Base-by-base conservation (phyloP, 2,113 vertebrate genomes). In the Numenius arquata region DNA sequence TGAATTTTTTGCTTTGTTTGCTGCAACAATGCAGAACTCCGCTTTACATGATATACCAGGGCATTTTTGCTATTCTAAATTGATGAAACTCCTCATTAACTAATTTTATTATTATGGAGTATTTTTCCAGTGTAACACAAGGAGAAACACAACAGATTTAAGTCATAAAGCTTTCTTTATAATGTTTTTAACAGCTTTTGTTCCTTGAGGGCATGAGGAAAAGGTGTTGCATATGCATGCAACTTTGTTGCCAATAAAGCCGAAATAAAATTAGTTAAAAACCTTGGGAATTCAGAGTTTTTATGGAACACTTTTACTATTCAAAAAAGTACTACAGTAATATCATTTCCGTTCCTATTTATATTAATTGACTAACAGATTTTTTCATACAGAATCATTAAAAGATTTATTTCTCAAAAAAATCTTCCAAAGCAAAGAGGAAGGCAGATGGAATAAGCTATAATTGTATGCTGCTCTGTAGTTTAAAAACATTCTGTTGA, bases 221-320 rank as follows among this genome's bases (percentile, higher is more conserved):
- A 97, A 98, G 94, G 93, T 97, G 91, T 93, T 98, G 82, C 90
- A 90, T 96, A 96, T 96, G 90, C 82, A 96, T 96, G 84, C 55
- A 78, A 48, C 93, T 93, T 97, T 88, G 78, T 86, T 96, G 84
- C 95, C 96, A 97, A 94, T 98, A 97, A 97, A 97, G 74, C 62
- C 92, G 81, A 95, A 94, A 95, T 94, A 95, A 97, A 97, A 97
- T 97, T 97, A 98, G 96, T 97, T 98, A 95, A 97, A 93, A 96
- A 97, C 93, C 84, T 62, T 90, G 89, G 47, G 85, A 96, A 96
- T 97, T 95, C 85, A 85, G 53, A 95, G 72, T 41, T 96, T 96
- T 98, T 95, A 93, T 94, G 43, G 85, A 94, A 94, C 67, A 70
- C 34, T 96, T 96, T 96, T 90, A 89, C 73, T 97, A 96, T 97